Conservation (phyloP, 1,140 invertebrate genomes). For the Drosophila fuyamai region DNA sequence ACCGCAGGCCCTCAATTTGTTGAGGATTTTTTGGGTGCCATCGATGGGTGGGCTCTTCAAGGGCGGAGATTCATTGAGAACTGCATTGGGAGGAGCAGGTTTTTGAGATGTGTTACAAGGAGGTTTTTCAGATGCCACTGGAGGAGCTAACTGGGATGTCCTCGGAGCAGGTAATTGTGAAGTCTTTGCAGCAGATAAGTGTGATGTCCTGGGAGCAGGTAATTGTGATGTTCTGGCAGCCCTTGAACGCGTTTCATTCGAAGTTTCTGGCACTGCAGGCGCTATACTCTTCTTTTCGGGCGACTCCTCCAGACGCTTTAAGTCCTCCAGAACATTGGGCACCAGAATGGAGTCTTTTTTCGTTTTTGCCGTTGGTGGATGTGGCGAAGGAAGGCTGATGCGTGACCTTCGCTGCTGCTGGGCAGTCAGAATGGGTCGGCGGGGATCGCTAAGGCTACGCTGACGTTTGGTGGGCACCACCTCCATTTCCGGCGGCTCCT, state of each 20-base stretch:
- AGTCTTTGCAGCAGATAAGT: neutral
- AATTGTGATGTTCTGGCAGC: neutral
- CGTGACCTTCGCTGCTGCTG: slow-evolving; percentile 44
- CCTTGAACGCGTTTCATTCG: neutral
- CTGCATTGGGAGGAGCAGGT: neutral
- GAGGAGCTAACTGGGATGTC: neutral
- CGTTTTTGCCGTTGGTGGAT: slow-evolving; percentile 11
- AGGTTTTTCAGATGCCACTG: neutral
- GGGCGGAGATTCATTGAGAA: neutral
- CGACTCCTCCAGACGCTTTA: slow-evolving; percentile 14
- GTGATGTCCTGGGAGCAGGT: neutral
- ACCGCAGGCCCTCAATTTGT: slow-evolving; percentile 69
- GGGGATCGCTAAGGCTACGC: slow-evolving; percentile 13
- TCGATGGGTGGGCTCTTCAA: slow-evolving; percentile 28
- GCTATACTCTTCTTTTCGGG: neutral
- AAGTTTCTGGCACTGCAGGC: neutral
- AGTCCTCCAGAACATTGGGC: slow-evolving; percentile 34
- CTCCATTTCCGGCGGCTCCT: neutral
- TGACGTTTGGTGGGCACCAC: neutral
- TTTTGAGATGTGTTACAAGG: neutral
- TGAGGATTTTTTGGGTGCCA: slow-evolving; percentile 66
- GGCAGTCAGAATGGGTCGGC: slow-evolving; percentile 31
- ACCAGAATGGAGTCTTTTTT: slow-evolving; percentile 32
- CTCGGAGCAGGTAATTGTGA: neutral
- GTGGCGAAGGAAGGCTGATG: neutral